Evolutionary conservation across 2,888 invertebrate species (phyloP), one percentile per base, ranked within the genome.

Genomic region (Chorisops tibialis): DNA sequence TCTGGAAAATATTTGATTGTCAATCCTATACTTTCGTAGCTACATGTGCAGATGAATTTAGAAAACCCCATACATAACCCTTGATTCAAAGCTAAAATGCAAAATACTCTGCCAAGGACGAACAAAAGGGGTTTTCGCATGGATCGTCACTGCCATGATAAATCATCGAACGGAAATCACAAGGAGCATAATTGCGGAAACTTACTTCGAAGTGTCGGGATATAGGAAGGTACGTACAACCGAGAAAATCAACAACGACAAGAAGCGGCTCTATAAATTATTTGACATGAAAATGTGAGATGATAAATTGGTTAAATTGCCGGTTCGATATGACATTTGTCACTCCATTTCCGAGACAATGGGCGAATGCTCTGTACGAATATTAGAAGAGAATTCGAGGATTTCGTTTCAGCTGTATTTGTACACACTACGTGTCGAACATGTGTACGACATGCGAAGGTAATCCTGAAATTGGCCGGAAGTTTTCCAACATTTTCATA

Each of bases 111-210:
- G 18, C 7, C 43, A 43, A 43, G 4, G 14, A 43, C 1, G 9
- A 43, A 43, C n/a, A 43, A n/a, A 43, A 43, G 16, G 43, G 43
- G 19, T 41, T 14, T 43, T 43, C 3, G 16, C 16, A 9, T 50
- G 4, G n/a, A 35, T 41, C 14, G 5, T 48, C 14, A 12, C n/a
- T 22, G 22, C 24, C 35, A 18, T 54, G 21, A 54, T 54, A 54
- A 54, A 54, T 54, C 54, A 54, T n/a, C 41, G 16, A 22, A 41
- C 39, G 54, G 41, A 54, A 54, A 41, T 54, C 41, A 54, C 14
- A 41, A 54, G 41, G 41, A 41, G 41, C 41, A 41, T 54, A 54
- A 54, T 54, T 54, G 16, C n/a, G 18, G 50, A 50, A 43, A n/a
- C 41, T 41, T 12, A 6, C 41, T 41, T 7, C 14, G 3, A 16